Conservation (phyloP, 1,140 invertebrate species). For the Cataglyphis hispanica region DNA sequence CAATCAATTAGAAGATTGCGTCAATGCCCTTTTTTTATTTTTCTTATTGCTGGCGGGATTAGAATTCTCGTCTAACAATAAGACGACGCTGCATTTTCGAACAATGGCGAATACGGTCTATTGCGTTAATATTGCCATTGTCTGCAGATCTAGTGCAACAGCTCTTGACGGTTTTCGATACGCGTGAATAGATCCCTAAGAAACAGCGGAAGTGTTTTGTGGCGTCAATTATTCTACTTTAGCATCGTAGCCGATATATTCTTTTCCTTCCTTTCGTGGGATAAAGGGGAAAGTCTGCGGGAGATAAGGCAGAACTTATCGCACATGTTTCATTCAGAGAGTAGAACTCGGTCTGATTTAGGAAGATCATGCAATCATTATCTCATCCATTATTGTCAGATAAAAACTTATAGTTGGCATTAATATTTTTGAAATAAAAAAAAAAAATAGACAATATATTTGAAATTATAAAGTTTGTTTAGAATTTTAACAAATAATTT, state of each 20-base stretch:
- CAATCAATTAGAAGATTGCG: background rate
- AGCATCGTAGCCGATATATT: constrained; percentile 56
- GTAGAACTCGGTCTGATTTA: background rate
- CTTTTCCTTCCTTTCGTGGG: constrained; percentile 33
- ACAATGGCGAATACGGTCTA: constrained; percentile 65
- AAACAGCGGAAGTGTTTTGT: constrained; percentile 75
- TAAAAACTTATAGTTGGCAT: background rate
- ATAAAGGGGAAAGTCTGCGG: background rate
- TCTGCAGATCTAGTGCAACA: constrained; percentile 60
- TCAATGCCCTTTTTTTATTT: background rate
- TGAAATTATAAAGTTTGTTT: background rate
- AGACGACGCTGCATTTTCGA: constrained; percentile 50
- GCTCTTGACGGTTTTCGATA: constrained; percentile 69
- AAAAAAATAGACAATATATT: background rate
- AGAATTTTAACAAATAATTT: background rate
- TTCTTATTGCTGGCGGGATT: background rate
- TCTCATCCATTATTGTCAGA: background rate
- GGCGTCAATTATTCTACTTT: constrained; percentile 76
- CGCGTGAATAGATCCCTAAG: constrained; percentile 71
- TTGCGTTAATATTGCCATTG: constrained; percentile 75
- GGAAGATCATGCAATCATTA: background rate
- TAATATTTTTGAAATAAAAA: background rate
- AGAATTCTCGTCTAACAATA: constrained; percentile 7
- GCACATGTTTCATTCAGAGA: background rate
- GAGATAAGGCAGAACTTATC: background rate